These are phyloP conservation scores for Syritta pipiens DNA, from an alignment of 2,888 invertebrate genomes.

Conservation along the genomic window DNA sequence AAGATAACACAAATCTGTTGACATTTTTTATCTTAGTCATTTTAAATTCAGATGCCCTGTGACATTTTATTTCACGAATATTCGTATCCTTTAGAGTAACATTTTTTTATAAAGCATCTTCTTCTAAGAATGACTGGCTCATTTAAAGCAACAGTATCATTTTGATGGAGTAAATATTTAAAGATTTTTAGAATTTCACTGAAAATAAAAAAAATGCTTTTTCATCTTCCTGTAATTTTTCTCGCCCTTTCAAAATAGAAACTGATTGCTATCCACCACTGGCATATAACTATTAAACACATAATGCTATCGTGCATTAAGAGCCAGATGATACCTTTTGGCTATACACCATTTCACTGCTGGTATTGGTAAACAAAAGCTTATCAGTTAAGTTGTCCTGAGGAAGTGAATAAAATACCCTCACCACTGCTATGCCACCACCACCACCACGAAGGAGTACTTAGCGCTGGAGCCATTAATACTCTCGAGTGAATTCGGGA, in stretches of 20 bases:
- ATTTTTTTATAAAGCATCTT: too few relatives aligned
- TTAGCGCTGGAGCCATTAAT: slow-evolving; percentile 60
- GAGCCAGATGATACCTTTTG: slow-evolving; percentile 57
- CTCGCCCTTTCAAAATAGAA: slow-evolving; percentile 42
- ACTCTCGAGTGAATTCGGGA: slow-evolving; percentile 57
- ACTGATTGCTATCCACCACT: slow-evolving; percentile 55
- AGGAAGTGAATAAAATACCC: slow-evolving; percentile 22
- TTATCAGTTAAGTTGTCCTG: slow-evolving; percentile 49
- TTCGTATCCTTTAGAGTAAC: too few relatives aligned
- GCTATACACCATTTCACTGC: slow-evolving; percentile 46
- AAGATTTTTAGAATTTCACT: too few relatives aligned
- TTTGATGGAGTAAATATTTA: too few relatives aligned
- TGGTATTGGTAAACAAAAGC: slow-evolving; percentile 31
- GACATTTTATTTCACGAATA: too few relatives aligned
- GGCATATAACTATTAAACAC: slow-evolving; percentile 58
- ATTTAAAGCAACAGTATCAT: too few relatives aligned
- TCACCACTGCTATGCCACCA: slow-evolving; percentile 13
- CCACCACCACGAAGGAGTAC: slow-evolving; percentile 28
- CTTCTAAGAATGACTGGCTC: too few relatives aligned
- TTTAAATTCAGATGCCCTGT: too few relatives aligned
- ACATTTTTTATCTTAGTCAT: too few relatives aligned
- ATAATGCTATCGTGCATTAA: slow-evolving; percentile 49
- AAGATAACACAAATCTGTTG: too few relatives aligned
- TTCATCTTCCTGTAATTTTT: slow-evolving; percentile 16
- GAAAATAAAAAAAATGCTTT: neutral